Evolutionary conservation across 2,797 vertebrate genomes (phyloP).

Genomic region (Sciurus vulgaris): DNA sequence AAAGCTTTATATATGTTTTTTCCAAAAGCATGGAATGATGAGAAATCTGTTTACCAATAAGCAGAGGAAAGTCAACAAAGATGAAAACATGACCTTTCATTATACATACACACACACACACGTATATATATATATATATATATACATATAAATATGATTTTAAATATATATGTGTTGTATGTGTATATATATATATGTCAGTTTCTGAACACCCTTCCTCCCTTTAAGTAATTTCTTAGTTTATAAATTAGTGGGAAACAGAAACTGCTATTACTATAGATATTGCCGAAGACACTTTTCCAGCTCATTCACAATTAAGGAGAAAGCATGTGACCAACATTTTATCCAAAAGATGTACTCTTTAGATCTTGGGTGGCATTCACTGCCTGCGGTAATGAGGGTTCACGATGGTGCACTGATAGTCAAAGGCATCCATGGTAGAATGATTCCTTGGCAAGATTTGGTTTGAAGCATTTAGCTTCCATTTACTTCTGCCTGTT

Average conservation of each 20-base stretch:
- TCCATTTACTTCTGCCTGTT: not conserved
- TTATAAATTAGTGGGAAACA: not conserved
- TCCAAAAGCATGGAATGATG: not conserved
- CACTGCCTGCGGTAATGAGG: not conserved
- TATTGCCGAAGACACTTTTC: not conserved
- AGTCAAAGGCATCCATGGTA: not conserved
- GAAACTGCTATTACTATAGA: not conserved
- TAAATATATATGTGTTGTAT: too few species aligned
- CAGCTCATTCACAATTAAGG: not conserved
- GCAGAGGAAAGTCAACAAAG: not conserved
- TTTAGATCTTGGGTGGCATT: not conserved
- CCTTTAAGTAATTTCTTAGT: not conserved
- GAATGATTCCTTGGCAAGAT: not conserved
- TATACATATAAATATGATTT: too few species aligned
- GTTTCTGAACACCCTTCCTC: not conserved
- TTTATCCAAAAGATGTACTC: not conserved
- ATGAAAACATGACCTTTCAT: not conserved
- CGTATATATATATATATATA: too few species aligned
- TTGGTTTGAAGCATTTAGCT: not conserved
- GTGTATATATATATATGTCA: too few species aligned
- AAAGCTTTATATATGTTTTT: not conserved
- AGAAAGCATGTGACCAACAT: not conserved
- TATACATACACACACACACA: not conserved
- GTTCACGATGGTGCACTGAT: not conserved
- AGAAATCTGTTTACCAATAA: slow-evolving; percentile 29